These are phyloP conservation scores for Oligia latruncula DNA, from an alignment of 2,888 invertebrate genomes.

Conservation along the genomic window DNA sequence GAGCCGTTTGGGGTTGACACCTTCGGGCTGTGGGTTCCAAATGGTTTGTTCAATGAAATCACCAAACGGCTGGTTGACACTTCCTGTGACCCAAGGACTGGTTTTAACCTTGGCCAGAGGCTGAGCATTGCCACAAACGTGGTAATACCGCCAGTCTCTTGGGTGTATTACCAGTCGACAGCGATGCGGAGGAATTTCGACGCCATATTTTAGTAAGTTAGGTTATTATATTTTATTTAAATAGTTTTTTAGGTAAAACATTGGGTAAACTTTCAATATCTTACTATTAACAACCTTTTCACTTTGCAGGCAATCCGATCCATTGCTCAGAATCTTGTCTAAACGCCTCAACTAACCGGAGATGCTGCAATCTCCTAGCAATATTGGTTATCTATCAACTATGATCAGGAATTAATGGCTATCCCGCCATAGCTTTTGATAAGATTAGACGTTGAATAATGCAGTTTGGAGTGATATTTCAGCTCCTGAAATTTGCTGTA, in stretches of 20 bases:
- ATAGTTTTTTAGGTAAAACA: background rate
- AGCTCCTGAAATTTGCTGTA: background rate
- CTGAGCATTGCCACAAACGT: background rate
- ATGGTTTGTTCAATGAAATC: no score
- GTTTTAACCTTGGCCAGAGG: background rate
- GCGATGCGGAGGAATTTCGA: background rate
- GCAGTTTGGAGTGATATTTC: slow-evolving; percentile 21
- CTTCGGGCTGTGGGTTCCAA: no score
- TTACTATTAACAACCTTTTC: background rate
- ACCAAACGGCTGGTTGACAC: no score
- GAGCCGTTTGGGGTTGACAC: no score
- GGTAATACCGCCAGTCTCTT: background rate
- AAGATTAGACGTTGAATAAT: slow-evolving; percentile 27
- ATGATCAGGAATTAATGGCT: slow-evolving; percentile 20
- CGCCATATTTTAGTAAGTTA: background rate
- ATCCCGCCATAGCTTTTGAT: slow-evolving; percentile 15
- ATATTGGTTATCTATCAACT: slow-evolving; percentile 37
- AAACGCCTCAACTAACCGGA: background rate
- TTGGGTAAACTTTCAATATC: background rate
- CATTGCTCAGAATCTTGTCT: background rate
- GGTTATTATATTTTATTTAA: background rate
- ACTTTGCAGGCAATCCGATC: background rate
- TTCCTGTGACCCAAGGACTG: background rate
- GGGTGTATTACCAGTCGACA: background rate
- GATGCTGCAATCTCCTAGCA: slow-evolving; percentile 21